Percentiles rank a stretch among this genome's conserved stretches.
Conservation (phyloP, 2,888 invertebrate species). For the Stenchaetothrips biformis region DNA sequence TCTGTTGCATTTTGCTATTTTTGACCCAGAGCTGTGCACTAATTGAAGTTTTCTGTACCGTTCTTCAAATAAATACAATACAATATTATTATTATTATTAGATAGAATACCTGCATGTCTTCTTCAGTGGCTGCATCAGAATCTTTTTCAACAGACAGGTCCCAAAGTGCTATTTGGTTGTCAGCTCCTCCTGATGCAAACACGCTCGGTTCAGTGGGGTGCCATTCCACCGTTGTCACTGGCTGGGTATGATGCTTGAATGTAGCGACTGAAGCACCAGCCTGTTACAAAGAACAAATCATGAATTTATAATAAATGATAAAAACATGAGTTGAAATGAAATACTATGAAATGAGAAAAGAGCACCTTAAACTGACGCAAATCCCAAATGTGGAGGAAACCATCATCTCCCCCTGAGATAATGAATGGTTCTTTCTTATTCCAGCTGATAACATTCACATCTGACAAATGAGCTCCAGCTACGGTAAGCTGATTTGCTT, state of each 20-base stretch:
- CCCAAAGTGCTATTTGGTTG: slow-evolving; percentile 95
- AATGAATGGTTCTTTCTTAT: slow-evolving; percentile 82
- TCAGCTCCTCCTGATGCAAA: slow-evolving; percentile 91
- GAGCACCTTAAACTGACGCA: slow-evolving; percentile 63
- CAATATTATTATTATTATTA: neutral
- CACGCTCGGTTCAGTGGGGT: slow-evolving; percentile 86
- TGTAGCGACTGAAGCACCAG: slow-evolving; percentile 71
- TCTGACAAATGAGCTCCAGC: slow-evolving; percentile 84
- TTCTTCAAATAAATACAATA: neutral
- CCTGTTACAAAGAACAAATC: slow-evolving; percentile 42
- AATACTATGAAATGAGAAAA: slow-evolving; percentile 6
- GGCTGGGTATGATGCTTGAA: slow-evolving; percentile 94
- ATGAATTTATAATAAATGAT: neutral
- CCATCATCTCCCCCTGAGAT: slow-evolving; percentile 97
- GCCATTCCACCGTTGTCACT: slow-evolving; percentile 96
- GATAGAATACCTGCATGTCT: slow-evolving; percentile 44
- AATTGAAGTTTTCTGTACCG: neutral
- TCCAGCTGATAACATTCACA: slow-evolving; percentile 98
- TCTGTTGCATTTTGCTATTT: neutral
- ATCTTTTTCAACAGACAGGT: slow-evolving; percentile 85
- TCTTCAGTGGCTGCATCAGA: slow-evolving; percentile 48
- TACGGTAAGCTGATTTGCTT: slow-evolving; percentile 87
- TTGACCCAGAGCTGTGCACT: neutral
- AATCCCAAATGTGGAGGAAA: slow-evolving; percentile 89
- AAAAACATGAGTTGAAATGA: neutral